Percentiles rank a stretch among this genome's conserved stretches.
Conservation (phyloP, 1,140 invertebrate species). For the Potamilus streckersoni region DNA sequence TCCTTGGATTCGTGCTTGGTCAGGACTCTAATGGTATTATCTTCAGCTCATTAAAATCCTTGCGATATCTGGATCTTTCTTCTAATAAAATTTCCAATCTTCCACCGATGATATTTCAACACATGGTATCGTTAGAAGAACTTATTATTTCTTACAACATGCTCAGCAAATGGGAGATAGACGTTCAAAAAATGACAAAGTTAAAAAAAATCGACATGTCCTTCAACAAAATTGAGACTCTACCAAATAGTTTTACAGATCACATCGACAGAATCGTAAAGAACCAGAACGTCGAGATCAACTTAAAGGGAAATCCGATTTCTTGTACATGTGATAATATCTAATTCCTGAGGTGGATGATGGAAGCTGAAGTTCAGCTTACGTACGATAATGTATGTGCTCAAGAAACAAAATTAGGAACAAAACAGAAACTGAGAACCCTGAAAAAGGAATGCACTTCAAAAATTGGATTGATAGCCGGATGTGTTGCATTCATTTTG, state of each 20-base stretch:
- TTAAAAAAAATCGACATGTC: neutral
- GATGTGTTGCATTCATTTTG: neutral
- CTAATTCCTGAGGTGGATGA: slow-evolving; percentile 4
- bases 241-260: neutral
- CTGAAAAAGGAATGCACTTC: slow-evolving; percentile 4
- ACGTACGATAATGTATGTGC: neutral
- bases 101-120: slow-evolving; percentile 2
- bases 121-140: neutral
- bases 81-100: slow-evolving; percentile 5
- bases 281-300: neutral
- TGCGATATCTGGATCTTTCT: neutral
- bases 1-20: neutral
- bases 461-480: neutral
- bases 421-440: neutral
- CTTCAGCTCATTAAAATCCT: neutral
- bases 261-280: neutral
- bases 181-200: neutral
- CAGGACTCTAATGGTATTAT: slow-evolving; percentile 1
- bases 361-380: neutral
- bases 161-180: slow-evolving; percentile 4
- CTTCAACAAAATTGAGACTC: slow-evolving; percentile 1
- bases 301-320: slow-evolving; percentile 1
- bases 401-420: neutral
- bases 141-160: slow-evolving; percentile 5
- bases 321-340: slow-evolving; percentile 8